These are phyloP conservation scores for Agrochola circellaris DNA, from an alignment of 2,888 invertebrate species.

Conservation along the genomic window DNA sequence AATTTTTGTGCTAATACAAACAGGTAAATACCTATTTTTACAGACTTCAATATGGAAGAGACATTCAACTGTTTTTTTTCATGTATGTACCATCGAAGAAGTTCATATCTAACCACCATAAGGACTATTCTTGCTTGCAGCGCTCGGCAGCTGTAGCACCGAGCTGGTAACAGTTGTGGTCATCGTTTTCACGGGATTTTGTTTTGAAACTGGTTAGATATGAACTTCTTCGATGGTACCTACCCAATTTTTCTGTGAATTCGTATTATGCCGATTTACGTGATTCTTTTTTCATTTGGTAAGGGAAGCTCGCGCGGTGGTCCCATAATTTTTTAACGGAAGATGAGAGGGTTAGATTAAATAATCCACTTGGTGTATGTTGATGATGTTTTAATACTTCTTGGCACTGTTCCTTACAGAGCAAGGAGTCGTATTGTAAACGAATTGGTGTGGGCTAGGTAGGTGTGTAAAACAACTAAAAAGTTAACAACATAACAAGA, in stretches of 20 bases:
- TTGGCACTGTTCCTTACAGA: neutral
- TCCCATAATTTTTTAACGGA: neutral
- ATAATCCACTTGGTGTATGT: neutral
- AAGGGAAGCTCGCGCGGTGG: neutral
- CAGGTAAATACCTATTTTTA: neutral
- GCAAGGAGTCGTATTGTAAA: neutral
- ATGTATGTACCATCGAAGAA: too few relatives aligned
- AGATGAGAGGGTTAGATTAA: neutral
- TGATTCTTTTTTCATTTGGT: neutral
- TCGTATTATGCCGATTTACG: neutral
- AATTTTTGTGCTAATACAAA: slow-evolving; percentile 4
- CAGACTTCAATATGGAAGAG: neutral
- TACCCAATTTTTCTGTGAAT: neutral
- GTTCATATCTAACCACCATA: too few relatives aligned
- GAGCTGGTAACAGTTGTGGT: too few relatives aligned
- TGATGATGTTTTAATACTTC: neutral
- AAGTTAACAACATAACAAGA: neutral
- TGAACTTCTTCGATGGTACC: too few relatives aligned
- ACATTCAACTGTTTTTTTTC: neutral
- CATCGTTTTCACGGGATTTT: too few relatives aligned
- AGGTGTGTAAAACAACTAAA: neutral
- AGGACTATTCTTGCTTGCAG: too few relatives aligned
- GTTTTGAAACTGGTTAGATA: too few relatives aligned
- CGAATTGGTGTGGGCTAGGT: neutral
- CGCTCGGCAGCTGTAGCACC: too few relatives aligned